Evolutionary conservation across 2,888 invertebrate genomes (phyloP), one percentile per base, ranked within the genome.

Genomic region (Asteroscopus sphinx): DNA sequence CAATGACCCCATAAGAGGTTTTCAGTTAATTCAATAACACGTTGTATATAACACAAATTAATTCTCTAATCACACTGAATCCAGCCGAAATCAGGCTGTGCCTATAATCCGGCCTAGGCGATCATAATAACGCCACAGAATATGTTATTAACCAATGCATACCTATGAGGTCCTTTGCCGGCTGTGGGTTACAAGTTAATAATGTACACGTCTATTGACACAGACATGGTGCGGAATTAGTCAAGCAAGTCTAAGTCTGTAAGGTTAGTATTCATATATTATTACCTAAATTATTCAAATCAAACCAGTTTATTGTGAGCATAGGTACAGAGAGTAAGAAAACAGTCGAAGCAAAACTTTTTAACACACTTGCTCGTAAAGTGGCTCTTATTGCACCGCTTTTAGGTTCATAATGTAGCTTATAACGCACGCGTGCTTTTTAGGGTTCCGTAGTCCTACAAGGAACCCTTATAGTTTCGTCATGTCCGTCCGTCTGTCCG

Each of bases 131-230:
- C 44, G 25, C 46, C 13, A 15, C 39, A 59, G 71, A 59, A 72
- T 74, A 66, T 56, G 49, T 51, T 55, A 62, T 56, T 25, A 62
- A 51, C 44, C 36, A 57, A 57, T 70, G 62, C 59, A 70, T 67
- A 65, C 55, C 44, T 48, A 36, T 17, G n/a, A n/a, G n/a, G 48
- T 40, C 52, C 71, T 62, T 72, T 74, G 75, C 59, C 30, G 41
- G 15, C 32, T 13, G 25, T 4, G 41, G n/a, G n/a, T n/a, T n/a
- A n/a, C n/a, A n/a, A n/a, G 49, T 62, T 67, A 67, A 74, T 74
- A 54, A 74, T 59, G 54, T 41, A 70, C 32, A 28, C 40, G 30
- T 36, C 66, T 59, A 59, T 74, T 62, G 71, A 56, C 56, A 16
- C 39, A 30, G 28, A 48, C 44, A 35, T 40, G 48, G 40, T 64